These are phyloP conservation scores for Typhlichthys subterraneus DNA, from an alignment of 2,797 vertebrate genomes.

Conservation along the genomic window DNA sequence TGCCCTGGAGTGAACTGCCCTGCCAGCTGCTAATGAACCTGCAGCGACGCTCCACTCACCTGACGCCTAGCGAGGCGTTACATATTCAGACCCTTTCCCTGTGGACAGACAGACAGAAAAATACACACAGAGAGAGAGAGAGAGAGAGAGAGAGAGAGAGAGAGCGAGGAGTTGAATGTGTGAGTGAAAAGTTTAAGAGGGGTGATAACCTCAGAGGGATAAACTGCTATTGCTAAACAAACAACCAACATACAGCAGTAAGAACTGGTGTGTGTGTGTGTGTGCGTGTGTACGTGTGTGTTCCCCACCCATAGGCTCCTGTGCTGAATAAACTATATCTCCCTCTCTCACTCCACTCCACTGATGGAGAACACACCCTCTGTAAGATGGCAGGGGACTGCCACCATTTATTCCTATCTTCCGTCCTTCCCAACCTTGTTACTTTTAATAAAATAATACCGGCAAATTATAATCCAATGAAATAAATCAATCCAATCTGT, in stretches of 20 bases:
- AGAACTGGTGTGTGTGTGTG: constrained; percentile 10
- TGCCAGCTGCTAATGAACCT: constrained; percentile 60
- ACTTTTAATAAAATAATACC: background rate
- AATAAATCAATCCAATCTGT: too few species aligned
- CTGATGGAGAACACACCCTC: constrained; percentile 58
- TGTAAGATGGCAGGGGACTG: constrained; percentile 48
- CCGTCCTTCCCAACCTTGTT: background rate
- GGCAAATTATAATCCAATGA: too few species aligned
- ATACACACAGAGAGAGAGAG: background rate
- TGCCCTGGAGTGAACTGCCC: constrained; percentile 55
- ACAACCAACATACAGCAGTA: constrained; percentile 23
- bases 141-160: background rate
- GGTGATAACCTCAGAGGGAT: background rate
- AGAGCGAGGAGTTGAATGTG: background rate
- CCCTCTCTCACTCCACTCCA: constrained; percentile 39
- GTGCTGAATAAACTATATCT: constrained; percentile 46
- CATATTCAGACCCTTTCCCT: too few species aligned
- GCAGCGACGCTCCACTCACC: constrained; percentile 34
- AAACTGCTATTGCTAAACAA: background rate
- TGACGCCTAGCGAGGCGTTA: constrained; percentile 34
- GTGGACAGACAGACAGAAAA: background rate
- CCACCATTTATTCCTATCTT: constrained; percentile 28
- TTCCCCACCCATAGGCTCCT: constrained; percentile 30
- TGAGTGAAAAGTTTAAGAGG: background rate
- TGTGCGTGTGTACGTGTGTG: constrained; percentile 1